phyloP scores from a whole-genome alignment of 2,113 vertebrate species.

The Stigmatopora nigra region DNA sequence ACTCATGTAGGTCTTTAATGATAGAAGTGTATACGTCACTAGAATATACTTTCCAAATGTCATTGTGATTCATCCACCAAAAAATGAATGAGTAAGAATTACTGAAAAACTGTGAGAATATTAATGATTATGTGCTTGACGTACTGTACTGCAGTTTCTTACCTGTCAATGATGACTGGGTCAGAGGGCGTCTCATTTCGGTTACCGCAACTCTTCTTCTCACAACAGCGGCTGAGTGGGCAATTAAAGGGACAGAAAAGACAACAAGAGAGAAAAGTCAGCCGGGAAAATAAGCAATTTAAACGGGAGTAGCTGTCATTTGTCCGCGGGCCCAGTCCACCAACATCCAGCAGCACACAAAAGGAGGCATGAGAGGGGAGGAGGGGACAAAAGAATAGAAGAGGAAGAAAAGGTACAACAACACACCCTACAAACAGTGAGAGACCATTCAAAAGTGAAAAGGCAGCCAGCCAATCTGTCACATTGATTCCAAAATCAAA shows the following conservation, averaged over 20 bases:
- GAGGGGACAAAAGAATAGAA: constrained; percentile 62
- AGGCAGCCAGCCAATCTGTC: constrained; percentile 79
- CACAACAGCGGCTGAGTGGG: constrained; percentile 84
- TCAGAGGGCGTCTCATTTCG: constrained; percentile 95
- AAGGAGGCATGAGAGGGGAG: constrained; percentile 56
- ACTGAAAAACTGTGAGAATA: too few relatives aligned
- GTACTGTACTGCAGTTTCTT: constrained; percentile 55
- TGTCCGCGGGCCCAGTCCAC: constrained; percentile 48
- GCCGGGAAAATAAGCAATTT: constrained; percentile 29
- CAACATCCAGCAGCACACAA: constrained; percentile 55
- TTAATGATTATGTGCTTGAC: constrained; percentile 4
- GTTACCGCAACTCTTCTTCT: constrained; percentile 98
- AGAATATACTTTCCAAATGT: too few relatives aligned
- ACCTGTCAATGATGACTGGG: constrained; percentile 99
- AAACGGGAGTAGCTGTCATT: constrained; percentile 47
- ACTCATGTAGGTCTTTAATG: too few relatives aligned
- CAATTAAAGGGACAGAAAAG: constrained; percentile 31
- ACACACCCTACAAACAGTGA: constrained; percentile 68
- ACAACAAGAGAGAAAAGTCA: constrained; percentile 39
- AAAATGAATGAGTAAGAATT: too few relatives aligned
- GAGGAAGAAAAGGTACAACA: constrained; percentile 68
- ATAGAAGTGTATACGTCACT: too few relatives aligned
- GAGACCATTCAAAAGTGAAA: constrained; percentile 67
- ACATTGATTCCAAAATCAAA: constrained; percentile 90
- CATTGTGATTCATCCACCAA: too few relatives aligned